Percentiles rank a stretch among this genome's conserved stretches.
phyloP scores from a whole-genome alignment of 2,113 vertebrate species.

The Labeo catla region DNA sequence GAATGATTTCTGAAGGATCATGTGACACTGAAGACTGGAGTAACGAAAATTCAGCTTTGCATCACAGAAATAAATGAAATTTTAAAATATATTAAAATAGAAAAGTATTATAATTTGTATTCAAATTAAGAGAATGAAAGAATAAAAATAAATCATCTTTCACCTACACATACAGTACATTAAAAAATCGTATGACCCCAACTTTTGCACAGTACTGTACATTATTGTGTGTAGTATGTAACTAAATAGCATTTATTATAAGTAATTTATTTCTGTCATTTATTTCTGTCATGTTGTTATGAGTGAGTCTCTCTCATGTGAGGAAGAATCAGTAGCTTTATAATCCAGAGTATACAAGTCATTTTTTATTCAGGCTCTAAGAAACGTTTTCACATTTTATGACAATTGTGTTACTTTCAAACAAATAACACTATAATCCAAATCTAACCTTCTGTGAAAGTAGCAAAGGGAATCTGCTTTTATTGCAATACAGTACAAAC shows the following conservation, averaged over 20 bases:
- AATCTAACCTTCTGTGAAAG: constrained; percentile 19
- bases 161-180: neutral
- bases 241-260: neutral
- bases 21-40: neutral
- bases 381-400: neutral
- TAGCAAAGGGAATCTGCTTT: constrained; percentile 21
- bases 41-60: neutral
- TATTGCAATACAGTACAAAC: constrained; percentile 46
- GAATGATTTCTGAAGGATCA: neutral
- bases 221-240: neutral
- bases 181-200: neutral
- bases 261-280: neutral
- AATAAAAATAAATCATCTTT: neutral
- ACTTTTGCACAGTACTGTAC: neutral
- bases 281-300: neutral
- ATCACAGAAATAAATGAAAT: neutral
- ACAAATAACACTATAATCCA: neutral
- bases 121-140: neutral
- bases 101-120: no score
- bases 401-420: neutral
- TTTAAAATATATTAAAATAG: neutral
- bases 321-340: neutral
- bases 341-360: neutral
- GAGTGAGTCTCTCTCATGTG: neutral
- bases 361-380: neutral